These are phyloP conservation scores for Prietella phreatophila DNA, from an alignment of 2,113 vertebrate species.

Conservation along the genomic window DNA sequence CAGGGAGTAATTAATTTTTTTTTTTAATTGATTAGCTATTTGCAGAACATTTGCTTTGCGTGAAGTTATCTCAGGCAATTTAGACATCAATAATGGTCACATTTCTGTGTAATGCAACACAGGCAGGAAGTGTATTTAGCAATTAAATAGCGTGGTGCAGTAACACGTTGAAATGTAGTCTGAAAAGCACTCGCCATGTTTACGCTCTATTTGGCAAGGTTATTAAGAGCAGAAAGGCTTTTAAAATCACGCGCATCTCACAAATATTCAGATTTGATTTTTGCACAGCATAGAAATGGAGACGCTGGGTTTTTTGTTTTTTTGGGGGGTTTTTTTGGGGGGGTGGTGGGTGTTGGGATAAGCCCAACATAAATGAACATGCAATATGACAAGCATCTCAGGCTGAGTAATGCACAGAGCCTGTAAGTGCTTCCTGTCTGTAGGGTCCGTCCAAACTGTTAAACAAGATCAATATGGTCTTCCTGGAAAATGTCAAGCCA, in stretches of 20 bases:
- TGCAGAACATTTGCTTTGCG: conserved; percentile 9
- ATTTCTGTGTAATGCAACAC: conserved; percentile 32
- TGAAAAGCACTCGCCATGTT: conserved; percentile 4
- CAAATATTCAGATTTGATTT: not conserved
- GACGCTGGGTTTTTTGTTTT: not conserved
- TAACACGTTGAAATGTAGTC: conserved; percentile 2
- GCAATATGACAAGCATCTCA: conserved; percentile 26
- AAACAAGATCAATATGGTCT: conserved; percentile 40
- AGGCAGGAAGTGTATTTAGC: conserved; percentile 20
- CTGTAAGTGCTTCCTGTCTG: conserved; percentile 30
- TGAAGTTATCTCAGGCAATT: conserved; percentile 34
- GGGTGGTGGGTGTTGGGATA: no score
- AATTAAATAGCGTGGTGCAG: not conserved
- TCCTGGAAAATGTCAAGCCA: conserved; percentile 22
- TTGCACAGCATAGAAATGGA: not conserved
- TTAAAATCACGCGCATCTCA: conserved; percentile 10
- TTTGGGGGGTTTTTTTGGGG: no score
- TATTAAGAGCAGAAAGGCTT: conserved; percentile 27
- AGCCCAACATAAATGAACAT: conserved; percentile 8
- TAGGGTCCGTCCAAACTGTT: conserved; percentile 30
- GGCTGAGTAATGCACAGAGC: conserved; percentile 42
- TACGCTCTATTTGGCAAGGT: conserved; percentile 9
- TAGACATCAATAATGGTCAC: conserved; percentile 34
- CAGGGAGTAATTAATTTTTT: conserved; percentile 11
- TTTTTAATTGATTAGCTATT: conserved; percentile 43